Evolutionary conservation across 2,888 invertebrate genomes (phyloP).

Genomic region (Eristalis arbustorum): DNA sequence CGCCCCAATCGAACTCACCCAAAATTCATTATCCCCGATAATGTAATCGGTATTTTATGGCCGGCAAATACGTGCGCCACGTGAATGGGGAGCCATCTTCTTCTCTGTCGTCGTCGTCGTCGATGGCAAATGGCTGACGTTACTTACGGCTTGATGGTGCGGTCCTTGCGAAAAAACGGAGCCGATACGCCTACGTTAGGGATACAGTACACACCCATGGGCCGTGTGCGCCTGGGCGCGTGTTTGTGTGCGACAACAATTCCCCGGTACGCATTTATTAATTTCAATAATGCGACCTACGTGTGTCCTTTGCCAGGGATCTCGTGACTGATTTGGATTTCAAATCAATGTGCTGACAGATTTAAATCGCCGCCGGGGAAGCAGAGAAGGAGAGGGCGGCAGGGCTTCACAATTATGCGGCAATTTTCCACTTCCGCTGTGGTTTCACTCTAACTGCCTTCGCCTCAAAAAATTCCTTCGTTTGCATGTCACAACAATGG

Average conservation of each 20-base stretch:
- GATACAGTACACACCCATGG: not conserved
- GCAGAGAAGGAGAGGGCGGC: not conserved
- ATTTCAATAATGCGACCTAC: conserved; percentile 65
- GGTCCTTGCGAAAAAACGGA: not conserved
- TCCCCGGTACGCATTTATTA: conserved; percentile 50
- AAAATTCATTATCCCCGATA: conserved; percentile 68
- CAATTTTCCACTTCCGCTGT: conserved; percentile 65
- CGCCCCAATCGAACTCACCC: conserved; percentile 23
- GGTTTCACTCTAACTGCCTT: conserved; percentile 27
- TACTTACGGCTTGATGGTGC: conserved; percentile 12
- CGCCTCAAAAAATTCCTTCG: conserved; percentile 19
- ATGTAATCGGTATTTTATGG: conserved; percentile 70
- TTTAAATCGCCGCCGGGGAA: conserved; percentile 56
- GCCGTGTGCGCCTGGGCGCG: not conserved
- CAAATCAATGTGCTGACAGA: conserved; percentile 69
- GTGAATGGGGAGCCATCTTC: conserved; percentile 41
- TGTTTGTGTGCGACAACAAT: not conserved
- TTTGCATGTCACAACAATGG: conserved; percentile 35
- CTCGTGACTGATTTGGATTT: conserved; percentile 58
- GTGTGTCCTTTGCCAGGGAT: conserved; percentile 49
- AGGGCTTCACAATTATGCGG: conserved; percentile 65
- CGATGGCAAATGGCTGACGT: conserved; percentile 32
- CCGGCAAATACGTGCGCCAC: conserved; percentile 64
- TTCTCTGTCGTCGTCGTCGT: no score
- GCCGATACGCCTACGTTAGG: not conserved